Base-by-base conservation (phyloP, 2,888 invertebrate genomes). In the Microctonus brassicae region DNA sequence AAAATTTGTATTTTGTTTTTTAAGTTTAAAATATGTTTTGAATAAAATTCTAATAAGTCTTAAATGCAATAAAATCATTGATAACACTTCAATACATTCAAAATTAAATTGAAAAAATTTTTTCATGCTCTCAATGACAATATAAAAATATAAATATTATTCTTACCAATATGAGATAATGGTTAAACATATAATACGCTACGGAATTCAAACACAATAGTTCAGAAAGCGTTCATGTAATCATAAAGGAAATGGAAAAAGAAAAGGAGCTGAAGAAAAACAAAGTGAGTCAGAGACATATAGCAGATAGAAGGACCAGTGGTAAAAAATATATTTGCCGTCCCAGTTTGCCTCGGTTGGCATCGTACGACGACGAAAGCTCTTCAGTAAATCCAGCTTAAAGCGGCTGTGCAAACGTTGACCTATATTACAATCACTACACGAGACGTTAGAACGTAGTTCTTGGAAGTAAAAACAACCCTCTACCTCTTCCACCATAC, bases 331-430 rank as follows among this genome's bases (percentile, higher is more conserved):
- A 78, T 86, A 85, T 87, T 86, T 84, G 80, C 82, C 83, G 81
- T 83, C 78, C 84, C 78, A 84, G 84, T 85, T 85, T 82, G 83
- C 80, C 79, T 80, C 79, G 83, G 83, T 83, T 81, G 81, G 81
- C 80, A 80, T 80, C 73, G 80, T 79, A 78, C 77, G 81, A 80
- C 78, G 79, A 81, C 78, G 79, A 82, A 85, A 85, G 84, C 85
- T 83, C 84, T 84, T 82, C 80, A 81, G 83, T 84, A 85, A 86
- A 87, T 85, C 83, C 85, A 82, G 84, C 86, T 86, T 83, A 82
- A 84, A 83, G 84, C 84, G 81, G 83, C 84, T 85, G 85, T 84
- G 86, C 84, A 86, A 86, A 86, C 84, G 83, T 84, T 86, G 86
- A 86, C 86, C 86, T 84, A 85, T 83, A 85, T 86, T 84, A 82